Base-by-base conservation (phyloP, 2,888 invertebrate species). In the Endotricha flammealis region DNA sequence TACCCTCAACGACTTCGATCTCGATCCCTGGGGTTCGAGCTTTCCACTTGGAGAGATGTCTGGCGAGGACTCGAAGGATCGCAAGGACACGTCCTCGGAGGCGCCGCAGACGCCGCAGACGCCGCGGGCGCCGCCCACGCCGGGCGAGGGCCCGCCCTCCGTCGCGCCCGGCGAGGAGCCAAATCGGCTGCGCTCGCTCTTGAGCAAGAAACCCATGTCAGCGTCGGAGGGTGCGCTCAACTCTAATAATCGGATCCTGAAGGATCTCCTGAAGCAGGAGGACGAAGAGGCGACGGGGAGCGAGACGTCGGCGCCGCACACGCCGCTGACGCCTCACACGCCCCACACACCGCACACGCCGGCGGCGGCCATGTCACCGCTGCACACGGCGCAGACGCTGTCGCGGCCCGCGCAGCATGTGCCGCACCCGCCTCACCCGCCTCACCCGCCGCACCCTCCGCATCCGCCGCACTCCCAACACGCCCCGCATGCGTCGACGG, bases 21-120 rank as follows among this genome's bases (percentile, higher is more conserved):
- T 92, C 57, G 92, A 91, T 57, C 89, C 92, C 38, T 93, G 86
- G 73, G 71, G 80, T 62, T 57, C 89, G 50, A 55, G 68, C 14
- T 91, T 90, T 73, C 83, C 90, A 39, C 91, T 91, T 72, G 89
- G 90, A 60, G 91, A 92, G 35, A 81, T 92, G 64, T 78, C 87
- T 27, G 57, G 49, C 32, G 90, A 90, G 16, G 82, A 88, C 17
- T 58, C 75, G 10, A 81, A 77, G 45, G 81, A 86, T 13, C 71
- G 87, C 33, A 88, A 89, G 50, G 88, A 89, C 28, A 69, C 64
- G 22, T 60, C 64, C 20, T 74, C 78, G 34, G 77, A 73, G 39
- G 70, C 58, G 5, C 49, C 65, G 7, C 51, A 58, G 45, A 64
- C 56, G 41, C 75, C 61, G 12, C 58, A 48, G 39, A 69, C 74